Conservation (phyloP, 92 coral and sea anemone genomes). For the Phymanthus crucifer region DNA sequence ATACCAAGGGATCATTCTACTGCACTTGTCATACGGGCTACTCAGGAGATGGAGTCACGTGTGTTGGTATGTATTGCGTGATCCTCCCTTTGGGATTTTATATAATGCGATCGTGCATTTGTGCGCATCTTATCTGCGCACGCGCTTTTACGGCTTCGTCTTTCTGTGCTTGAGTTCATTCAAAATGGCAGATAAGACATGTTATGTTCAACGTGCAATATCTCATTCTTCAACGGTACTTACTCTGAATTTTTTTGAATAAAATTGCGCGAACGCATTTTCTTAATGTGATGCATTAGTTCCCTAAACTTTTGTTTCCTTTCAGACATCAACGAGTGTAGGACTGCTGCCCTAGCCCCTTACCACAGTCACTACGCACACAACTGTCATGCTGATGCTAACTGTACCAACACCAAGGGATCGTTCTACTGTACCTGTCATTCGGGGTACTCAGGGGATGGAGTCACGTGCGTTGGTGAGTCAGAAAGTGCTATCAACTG, state of each 20-base stretch:
- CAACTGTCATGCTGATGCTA: slow-evolving; percentile 66
- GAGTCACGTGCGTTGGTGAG: slow-evolving; percentile 53
- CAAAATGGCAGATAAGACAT: no score
- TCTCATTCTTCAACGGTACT: no score
- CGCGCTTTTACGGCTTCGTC: no score
- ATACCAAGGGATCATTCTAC: slow-evolving; percentile 75
- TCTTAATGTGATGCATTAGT: no score
- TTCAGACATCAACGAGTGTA: slow-evolving; percentile 57
- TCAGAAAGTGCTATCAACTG: neutral
- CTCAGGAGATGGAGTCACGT: slow-evolving; percentile 70
- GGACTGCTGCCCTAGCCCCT: slow-evolving; percentile 33
- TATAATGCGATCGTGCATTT: no score
- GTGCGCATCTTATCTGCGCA: no score
- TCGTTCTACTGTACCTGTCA: slow-evolving; percentile 66
- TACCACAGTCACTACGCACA: slow-evolving; percentile 48
- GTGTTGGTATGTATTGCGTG: no score
- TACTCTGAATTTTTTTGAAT: no score
- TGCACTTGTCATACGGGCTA: slow-evolving; percentile 80
- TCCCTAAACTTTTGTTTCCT: neutral
- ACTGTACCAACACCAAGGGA: slow-evolving; percentile 62
- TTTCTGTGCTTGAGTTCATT: no score
- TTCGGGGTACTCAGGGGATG: slow-evolving; percentile 60
- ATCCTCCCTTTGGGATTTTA: no score
- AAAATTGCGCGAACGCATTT: no score
- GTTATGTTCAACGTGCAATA: no score